phyloP scores from a whole-genome alignment of 2,888 invertebrate genomes.

The Andrena flavipes region DNA sequence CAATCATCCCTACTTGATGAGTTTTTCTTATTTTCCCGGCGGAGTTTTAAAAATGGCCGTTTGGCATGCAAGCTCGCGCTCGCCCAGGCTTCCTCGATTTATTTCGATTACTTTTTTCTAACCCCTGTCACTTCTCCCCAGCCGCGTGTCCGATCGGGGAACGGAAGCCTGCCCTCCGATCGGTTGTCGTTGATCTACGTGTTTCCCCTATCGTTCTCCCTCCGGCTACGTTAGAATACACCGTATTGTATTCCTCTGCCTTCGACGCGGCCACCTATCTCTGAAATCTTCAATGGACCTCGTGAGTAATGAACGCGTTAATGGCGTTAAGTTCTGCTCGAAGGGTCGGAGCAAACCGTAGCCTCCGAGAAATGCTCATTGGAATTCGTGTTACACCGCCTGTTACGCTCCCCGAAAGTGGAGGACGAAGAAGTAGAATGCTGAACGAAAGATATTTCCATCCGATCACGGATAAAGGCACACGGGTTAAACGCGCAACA shows the following conservation, averaged over 20 bases:
- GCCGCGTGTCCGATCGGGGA: conserved; percentile 29
- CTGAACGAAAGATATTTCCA: no score
- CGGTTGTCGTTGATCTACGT: not conserved
- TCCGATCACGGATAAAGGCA: no score
- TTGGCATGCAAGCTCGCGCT: conserved; percentile 77
- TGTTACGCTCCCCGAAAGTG: no score
- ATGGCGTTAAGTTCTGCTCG: not conserved
- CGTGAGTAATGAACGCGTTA: not conserved
- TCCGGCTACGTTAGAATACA: not conserved
- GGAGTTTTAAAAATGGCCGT: conserved; percentile 80
- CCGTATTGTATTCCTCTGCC: not conserved
- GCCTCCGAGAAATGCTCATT: no score
- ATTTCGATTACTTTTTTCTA: conserved; percentile 76
- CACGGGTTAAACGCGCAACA: no score
- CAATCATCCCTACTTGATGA: conserved; percentile 81
- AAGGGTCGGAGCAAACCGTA: not conserved
- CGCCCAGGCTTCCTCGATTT: conserved; percentile 71
- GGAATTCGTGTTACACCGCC: no score
- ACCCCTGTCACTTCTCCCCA: conserved; percentile 56
- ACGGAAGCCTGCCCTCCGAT: conserved; percentile 31
- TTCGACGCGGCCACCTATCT: not conserved
- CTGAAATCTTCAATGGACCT: conserved; percentile 4
- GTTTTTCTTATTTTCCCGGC: conserved; percentile 80
- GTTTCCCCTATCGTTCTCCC: not conserved
- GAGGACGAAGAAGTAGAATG: no score